phyloP scores from a whole-genome alignment of 2,888 invertebrate species.

The Lasiommata megera region DNA sequence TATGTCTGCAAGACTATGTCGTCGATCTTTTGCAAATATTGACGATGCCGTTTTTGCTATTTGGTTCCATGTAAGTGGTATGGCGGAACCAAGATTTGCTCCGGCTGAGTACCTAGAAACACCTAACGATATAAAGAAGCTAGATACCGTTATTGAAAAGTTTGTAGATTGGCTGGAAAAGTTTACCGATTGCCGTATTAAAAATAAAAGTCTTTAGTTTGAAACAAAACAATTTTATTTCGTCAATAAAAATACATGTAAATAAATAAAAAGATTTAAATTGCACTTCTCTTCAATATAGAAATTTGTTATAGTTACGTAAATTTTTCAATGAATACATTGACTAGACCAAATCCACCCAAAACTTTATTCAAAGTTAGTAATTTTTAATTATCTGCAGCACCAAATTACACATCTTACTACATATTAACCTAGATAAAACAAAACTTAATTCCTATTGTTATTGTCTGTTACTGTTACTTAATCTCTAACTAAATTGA shows the following conservation, averaged over 20 bases:
- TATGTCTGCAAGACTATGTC: conserved; percentile 64
- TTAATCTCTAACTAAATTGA: no score
- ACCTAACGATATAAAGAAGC: conserved; percentile 53
- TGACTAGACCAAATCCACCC: conserved; percentile 27
- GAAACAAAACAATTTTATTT: conserved; percentile 10
- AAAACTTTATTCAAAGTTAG: conserved; percentile 1
- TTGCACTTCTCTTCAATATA: background rate
- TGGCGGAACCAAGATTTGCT: conserved; percentile 62
- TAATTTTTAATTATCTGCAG: background rate
- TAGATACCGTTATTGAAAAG: conserved; percentile 53
- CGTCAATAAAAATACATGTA: conserved; percentile 4
- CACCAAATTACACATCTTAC: background rate
- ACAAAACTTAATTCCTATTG: background rate
- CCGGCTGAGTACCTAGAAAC: conserved; percentile 67
- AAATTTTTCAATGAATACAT: background rate
- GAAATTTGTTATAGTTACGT: background rate
- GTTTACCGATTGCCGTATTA: conserved; percentile 48
- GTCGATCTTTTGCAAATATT: conserved; percentile 49
- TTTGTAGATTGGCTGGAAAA: conserved; percentile 65
- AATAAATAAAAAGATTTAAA: conserved; percentile 4
- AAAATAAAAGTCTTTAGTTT: no score
- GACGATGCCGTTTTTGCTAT: conserved; percentile 70
- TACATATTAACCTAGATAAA: background rate
- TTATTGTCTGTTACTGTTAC: no score
- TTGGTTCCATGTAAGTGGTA: conserved; percentile 67